Conservation (phyloP, 2,888 invertebrate species). For the Hypena proboscidalis region DNA sequence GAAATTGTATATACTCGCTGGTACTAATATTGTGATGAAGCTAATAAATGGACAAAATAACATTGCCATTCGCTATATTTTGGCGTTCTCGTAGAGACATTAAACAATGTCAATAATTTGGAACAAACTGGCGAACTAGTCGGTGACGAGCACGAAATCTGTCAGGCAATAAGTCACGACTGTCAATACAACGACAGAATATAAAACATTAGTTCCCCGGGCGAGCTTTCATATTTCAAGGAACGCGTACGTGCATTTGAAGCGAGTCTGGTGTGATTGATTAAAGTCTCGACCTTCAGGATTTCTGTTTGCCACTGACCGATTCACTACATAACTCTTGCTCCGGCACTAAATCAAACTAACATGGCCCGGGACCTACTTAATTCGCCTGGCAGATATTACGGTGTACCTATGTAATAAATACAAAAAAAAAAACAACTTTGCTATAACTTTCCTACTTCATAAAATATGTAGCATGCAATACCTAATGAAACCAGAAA, state of each 20-base stretch:
- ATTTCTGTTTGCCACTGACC: slow-evolving; percentile 46
- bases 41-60: no score
- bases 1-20: no score
- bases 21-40: not conserved
- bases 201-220: slow-evolving; percentile 72
- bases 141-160: slow-evolving; percentile 53
- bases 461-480: no score
- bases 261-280: slow-evolving; percentile 64
- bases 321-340: slow-evolving; percentile 34
- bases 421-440: no score
- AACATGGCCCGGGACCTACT: no score
- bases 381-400: no score
- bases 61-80: no score
- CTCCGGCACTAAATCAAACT: slow-evolving; percentile 27
- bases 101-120: slow-evolving; percentile 9
- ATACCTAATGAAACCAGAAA: no score
- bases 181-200: slow-evolving; percentile 76
- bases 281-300: slow-evolving; percentile 67
- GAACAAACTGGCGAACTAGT: slow-evolving; percentile 15
- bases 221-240: slow-evolving; percentile 69
- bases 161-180: slow-evolving; percentile 71
- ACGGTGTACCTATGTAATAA: no score
- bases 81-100: no score
- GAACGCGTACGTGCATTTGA: slow-evolving; percentile 68
- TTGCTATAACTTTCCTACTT: no score